These are phyloP conservation scores for Phasianus colchicus DNA, from an alignment of 2,113 vertebrate genomes.

Conservation along the genomic window DNA sequence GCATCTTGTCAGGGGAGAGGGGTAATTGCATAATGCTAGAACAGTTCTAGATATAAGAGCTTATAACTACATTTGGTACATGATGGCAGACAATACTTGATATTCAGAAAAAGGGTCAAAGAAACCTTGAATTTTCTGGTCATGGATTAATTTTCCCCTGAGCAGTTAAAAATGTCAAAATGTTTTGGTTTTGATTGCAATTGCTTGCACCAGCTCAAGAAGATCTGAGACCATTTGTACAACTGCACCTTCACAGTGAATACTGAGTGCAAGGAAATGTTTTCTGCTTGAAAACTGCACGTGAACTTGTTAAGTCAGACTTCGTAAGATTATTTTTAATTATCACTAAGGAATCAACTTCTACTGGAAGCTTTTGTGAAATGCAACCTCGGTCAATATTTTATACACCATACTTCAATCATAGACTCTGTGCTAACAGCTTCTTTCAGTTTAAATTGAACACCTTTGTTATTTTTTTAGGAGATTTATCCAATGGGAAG, in stretches of 20 bases:
- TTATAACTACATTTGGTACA: background rate
- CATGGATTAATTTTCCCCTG: background rate
- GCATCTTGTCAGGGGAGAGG: fast-evolving
- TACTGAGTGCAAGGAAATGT: background rate
- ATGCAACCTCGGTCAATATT: background rate
- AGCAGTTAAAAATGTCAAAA: background rate
- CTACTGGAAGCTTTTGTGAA: background rate
- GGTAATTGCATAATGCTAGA: background rate
- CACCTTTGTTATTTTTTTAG: background rate
- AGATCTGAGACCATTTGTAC: background rate
- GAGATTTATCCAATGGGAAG: background rate
- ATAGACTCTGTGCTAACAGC: background rate
- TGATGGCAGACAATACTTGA: background rate
- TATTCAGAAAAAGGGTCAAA: background rate
- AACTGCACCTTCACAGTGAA: background rate
- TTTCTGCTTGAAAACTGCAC: background rate
- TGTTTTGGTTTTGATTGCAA: background rate
- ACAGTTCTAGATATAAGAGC: background rate
- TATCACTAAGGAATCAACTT: background rate
- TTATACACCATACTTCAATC: background rate
- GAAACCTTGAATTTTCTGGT: background rate
- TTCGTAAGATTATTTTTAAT: background rate
- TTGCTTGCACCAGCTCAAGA: background rate
- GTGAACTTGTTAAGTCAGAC: background rate
- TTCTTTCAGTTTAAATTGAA: background rate